Conservation (phyloP, 2,113 vertebrate genomes). For the Callorhinus ursinus region DNA sequence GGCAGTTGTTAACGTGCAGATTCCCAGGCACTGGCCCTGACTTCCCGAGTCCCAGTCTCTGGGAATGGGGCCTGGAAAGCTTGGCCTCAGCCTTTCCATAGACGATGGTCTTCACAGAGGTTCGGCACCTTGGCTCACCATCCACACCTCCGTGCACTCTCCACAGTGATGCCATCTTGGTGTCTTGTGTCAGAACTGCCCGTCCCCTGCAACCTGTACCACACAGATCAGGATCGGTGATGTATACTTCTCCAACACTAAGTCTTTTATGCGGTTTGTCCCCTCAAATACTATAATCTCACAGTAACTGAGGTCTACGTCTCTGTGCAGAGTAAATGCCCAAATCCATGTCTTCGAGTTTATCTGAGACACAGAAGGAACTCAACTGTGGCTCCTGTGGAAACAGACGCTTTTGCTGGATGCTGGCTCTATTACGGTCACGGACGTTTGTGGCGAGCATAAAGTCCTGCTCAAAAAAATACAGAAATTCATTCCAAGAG, state of each 20-base stretch:
- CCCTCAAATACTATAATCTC: background rate
- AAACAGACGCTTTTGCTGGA: background rate
- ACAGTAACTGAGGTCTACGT: background rate
- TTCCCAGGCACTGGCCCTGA: rapidly evolving
- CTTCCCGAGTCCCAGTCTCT: background rate
- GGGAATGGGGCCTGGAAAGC: background rate
- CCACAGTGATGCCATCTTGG: no score
- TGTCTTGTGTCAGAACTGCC: background rate
- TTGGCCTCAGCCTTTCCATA: background rate
- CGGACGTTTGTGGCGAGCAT: background rate
- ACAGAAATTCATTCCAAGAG: background rate
- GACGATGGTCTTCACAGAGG: rapidly evolving
- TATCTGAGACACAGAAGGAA: background rate
- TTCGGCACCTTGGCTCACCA: background rate
- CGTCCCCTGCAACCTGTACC: background rate
- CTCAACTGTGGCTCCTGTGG: background rate
- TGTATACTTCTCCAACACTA: no score
- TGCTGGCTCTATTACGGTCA: background rate
- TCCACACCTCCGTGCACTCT: rapidly evolving
- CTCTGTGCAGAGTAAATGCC: background rate
- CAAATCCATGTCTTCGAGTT: background rate
- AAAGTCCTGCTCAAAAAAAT: background rate
- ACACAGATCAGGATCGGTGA: background rate
- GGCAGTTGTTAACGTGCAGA: background rate
- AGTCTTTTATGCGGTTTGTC: rapidly evolving